Conservation (phyloP, 2,113 vertebrate genomes). For the Microtus pennsylvanicus region DNA sequence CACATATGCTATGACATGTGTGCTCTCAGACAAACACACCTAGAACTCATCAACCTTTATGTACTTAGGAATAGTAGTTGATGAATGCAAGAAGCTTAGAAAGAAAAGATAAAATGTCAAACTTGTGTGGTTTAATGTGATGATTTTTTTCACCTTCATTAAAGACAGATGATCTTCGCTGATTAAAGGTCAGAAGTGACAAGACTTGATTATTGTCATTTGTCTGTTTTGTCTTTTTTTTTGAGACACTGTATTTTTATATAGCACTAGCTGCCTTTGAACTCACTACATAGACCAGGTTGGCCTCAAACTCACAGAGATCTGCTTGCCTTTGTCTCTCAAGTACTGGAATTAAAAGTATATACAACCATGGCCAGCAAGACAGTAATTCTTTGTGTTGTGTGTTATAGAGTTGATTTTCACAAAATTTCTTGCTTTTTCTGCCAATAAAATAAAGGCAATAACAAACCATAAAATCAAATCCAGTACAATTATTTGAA, state of each 20-base stretch:
- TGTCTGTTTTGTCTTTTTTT: background rate
- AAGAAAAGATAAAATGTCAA: background rate
- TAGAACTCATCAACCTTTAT: background rate
- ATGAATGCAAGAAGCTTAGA: background rate
- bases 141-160: background rate
- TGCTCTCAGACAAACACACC: background rate
- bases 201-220: background rate
- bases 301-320: background rate
- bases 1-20: background rate
- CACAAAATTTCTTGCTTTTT: background rate
- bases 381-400: background rate
- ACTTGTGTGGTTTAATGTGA: background rate
- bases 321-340: background rate
- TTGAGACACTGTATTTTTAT: background rate
- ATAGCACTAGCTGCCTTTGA: background rate
- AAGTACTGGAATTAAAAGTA: background rate
- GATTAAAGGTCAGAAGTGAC: background rate
- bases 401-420: background rate
- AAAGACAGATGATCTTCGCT: background rate
- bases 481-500: background rate
- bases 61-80: background rate
- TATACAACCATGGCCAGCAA: background rate
- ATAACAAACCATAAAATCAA: background rate
- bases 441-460: background rate
- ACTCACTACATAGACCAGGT: background rate